phyloP scores from a whole-genome alignment of 1,140 invertebrate genomes.

The Thereuonema tuberculata region DNA sequence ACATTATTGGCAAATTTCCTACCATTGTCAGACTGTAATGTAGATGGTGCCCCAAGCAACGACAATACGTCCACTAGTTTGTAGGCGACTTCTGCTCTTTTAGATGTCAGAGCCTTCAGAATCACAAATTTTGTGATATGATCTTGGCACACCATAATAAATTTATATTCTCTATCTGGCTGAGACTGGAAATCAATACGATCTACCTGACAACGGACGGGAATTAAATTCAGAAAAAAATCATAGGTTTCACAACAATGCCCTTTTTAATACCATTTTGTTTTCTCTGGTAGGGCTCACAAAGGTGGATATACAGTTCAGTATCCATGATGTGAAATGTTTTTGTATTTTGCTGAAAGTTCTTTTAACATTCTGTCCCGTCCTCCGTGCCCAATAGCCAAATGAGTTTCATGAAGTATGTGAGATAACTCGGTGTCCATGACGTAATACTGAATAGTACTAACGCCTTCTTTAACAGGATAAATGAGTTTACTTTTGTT shows the following conservation, averaged over 20 bases:
- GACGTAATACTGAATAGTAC: conserved; percentile 1
- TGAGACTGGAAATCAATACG: too few species aligned
- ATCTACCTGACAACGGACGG: too few species aligned
- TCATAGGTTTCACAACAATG: conserved; percentile 7
- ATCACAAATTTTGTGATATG: too few species aligned
- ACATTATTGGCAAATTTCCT: too few species aligned
- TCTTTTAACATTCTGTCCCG: conserved; percentile 7
- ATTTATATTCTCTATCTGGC: too few species aligned
- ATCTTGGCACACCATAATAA: too few species aligned
- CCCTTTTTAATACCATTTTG: background rate
- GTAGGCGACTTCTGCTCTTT: too few species aligned
- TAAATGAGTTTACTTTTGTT: conserved; percentile 1
- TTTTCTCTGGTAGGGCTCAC: conserved; percentile 5
- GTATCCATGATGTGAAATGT: conserved; percentile 3
- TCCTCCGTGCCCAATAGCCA: conserved; percentile 1
- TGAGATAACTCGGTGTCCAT: conserved; percentile 7
- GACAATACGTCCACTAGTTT: too few species aligned
- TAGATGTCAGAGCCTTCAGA: too few species aligned
- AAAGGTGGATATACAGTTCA: conserved; percentile 7
- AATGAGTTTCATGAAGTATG: conserved; percentile 9
- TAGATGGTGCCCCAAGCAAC: too few species aligned
- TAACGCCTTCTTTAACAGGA: conserved; percentile 4
- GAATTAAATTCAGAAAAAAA: conserved; percentile 5
- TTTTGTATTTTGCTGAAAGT: conserved; percentile 6
- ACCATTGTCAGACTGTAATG: too few species aligned